phyloP scores from a whole-genome alignment of 2,888 invertebrate species.

The Hirtodrosophila cameraria region DNA sequence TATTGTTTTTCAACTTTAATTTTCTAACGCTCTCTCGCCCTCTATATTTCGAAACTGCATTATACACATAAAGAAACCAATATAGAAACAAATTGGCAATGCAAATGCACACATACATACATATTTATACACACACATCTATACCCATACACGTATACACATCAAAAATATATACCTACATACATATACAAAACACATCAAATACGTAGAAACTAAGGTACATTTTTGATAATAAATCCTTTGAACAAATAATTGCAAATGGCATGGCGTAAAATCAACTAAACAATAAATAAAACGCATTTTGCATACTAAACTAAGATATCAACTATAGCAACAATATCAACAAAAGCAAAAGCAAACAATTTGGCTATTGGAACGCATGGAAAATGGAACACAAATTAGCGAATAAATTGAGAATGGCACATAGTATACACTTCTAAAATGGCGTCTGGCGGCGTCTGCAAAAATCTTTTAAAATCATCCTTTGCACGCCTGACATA shows the following conservation, averaged over 20 bases:
- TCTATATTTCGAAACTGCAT: slow-evolving; percentile 37
- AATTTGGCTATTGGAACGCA: slow-evolving; percentile 68
- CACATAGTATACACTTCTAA: slow-evolving; percentile 27
- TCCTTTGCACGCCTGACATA: slow-evolving; percentile 60
- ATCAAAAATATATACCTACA: slow-evolving; percentile 11
- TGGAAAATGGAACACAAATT: slow-evolving; percentile 65
- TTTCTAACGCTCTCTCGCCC: slow-evolving; percentile 40
- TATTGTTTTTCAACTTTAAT: slow-evolving; percentile 13
- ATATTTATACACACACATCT: slow-evolving; percentile 17
- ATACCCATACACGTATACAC: slow-evolving; percentile 20
- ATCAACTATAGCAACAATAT: slow-evolving; percentile 35
- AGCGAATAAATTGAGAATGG: slow-evolving; percentile 38
- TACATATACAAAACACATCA: slow-evolving; percentile 46
- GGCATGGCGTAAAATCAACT: slow-evolving; percentile 62
- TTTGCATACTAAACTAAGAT: slow-evolving; percentile 61
- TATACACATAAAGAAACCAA: slow-evolving; percentile 40
- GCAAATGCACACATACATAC: slow-evolving; percentile 36
- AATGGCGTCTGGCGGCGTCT: slow-evolving; percentile 38
- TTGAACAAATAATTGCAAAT: slow-evolving; percentile 43
- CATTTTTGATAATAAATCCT: slow-evolving; percentile 22
- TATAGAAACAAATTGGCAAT: slow-evolving; percentile 59
- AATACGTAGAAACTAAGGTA: slow-evolving; percentile 47
- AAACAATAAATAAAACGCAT: slow-evolving; percentile 51
- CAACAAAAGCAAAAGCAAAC: slow-evolving; percentile 37
- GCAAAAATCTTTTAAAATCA: slow-evolving; percentile 36